These are phyloP conservation scores for Microplitis deprimator DNA, from an alignment of 2,888 invertebrate genomes.

Conservation along the genomic window DNA sequence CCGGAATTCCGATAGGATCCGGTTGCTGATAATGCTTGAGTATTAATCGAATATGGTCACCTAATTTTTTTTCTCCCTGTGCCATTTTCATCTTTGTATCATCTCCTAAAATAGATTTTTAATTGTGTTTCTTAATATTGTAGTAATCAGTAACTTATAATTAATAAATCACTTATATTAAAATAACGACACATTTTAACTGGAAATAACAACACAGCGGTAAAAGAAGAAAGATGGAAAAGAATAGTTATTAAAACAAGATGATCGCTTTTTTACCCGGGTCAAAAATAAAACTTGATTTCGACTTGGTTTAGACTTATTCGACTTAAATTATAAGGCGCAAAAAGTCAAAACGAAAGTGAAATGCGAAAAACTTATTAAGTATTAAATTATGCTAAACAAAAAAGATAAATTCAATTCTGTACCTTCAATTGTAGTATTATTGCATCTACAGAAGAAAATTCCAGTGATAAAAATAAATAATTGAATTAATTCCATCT, in stretches of 20 bases:
- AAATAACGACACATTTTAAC: too few relatives aligned
- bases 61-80: slow-evolving; percentile 78
- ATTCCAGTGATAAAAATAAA: slow-evolving; percentile 44
- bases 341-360: too few relatives aligned
- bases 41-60: slow-evolving; percentile 80
- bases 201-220: too few relatives aligned
- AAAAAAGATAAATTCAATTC: slow-evolving; percentile 17
- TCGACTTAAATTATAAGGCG: too few relatives aligned
- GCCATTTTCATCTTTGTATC: slow-evolving; percentile 59
- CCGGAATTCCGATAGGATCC: slow-evolving; percentile 88
- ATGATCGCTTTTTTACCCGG: too few relatives aligned
- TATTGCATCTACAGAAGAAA: slow-evolving; percentile 40
- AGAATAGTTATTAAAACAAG: too few relatives aligned
- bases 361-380: too few relatives aligned
- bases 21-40: slow-evolving; percentile 86
- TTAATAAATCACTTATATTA: not conserved
- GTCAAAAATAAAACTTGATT: too few relatives aligned
- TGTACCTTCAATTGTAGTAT: slow-evolving; percentile 38
- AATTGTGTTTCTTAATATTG: not conserved
- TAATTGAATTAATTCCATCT: slow-evolving; percentile 48
- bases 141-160: not conserved
- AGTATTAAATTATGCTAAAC: not conserved
- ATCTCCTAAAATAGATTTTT: slow-evolving; percentile 54
- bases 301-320: too few relatives aligned
- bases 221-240: too few relatives aligned